Base-by-base conservation (phyloP, 2,797 vertebrate genomes). In the Hyperoplus immaculatus region DNA sequence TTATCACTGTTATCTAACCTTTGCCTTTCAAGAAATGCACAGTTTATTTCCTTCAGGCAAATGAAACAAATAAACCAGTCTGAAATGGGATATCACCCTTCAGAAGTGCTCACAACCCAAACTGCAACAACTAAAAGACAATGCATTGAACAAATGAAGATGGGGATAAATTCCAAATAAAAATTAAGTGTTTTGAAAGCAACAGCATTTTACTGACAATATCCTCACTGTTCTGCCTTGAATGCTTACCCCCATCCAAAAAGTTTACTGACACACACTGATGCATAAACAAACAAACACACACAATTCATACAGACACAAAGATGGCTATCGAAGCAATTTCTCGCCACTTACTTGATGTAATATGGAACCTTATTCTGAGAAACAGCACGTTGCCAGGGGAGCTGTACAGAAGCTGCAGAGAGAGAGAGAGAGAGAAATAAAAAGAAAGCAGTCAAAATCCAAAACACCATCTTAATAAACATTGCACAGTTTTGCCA, bases 321-420 rank as follows among this genome's bases (percentile, higher is more conserved):
- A 38, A 36, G 45, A 86, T 16, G 41, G 41, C 39, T 29, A 64
- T 67, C 8, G 0, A 69, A 72, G 41, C 9, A 36, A 53, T 83
- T 82, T 81, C 77, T 87, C 83, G 72, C 54, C 71, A 97, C 98
- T 97, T 97, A 99, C 98, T 99, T 99, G 95, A 99, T 99, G 82
- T 99, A 99, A 92, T 99, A 99, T 86, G 98, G 98, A 90, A 99
- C 98, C 96, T 98, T 99, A 94, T 99, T 99, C 90, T 97, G 97
- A 78, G 98, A 99, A 85, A 99, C 96, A 15, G 98, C 98, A 92
- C 98, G 96, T 90, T 99, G 97, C 98, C 98, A 99, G 0, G 98
- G 98, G 92, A 96, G 95, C 95, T 98, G 97, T 42, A 99, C 97
- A 15, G 98, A 99, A 39, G 97, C 98, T 99, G 92, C 21, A 83